phyloP scores from a whole-genome alignment of 2,888 invertebrate genomes.

The Tenthredo notha region DNA sequence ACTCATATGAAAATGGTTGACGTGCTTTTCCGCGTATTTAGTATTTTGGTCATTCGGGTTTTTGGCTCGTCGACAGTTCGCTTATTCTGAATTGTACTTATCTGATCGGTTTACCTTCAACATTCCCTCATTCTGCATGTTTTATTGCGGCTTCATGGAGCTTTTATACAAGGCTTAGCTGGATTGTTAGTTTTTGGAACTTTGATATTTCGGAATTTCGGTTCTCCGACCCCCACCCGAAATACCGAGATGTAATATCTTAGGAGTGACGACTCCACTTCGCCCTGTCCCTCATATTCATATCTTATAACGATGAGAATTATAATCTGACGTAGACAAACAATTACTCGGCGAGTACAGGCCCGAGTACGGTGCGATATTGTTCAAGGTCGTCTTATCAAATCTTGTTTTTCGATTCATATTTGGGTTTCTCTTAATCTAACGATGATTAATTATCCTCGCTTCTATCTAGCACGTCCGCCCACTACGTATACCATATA shows the following conservation, averaged over 20 bases:
- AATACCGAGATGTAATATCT: neutral
- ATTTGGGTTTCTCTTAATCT: neutral
- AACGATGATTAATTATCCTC: neutral
- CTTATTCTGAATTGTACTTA: too few species aligned
- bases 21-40: too few species aligned
- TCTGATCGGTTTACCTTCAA: too few species aligned
- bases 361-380: neutral
- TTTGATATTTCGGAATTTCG: too few species aligned
- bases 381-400: slow-evolving; percentile 47
- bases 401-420: slow-evolving; percentile 42
- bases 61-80: too few species aligned
- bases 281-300: neutral
- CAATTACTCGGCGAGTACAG: neutral
- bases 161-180: too few species aligned
- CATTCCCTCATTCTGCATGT: too few species aligned
- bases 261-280: neutral
- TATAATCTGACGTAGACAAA: slow-evolving; percentile 14
- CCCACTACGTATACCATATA: neutral
- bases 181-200: too few species aligned
- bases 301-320: slow-evolving; percentile 7
- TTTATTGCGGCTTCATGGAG: too few species aligned
- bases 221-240: too few species aligned
- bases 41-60: too few species aligned
- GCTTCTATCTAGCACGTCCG: neutral
- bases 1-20: too few species aligned